phyloP scores from a whole-genome alignment of 1,140 invertebrate genomes.

The Habropoda laboriosa region DNA sequence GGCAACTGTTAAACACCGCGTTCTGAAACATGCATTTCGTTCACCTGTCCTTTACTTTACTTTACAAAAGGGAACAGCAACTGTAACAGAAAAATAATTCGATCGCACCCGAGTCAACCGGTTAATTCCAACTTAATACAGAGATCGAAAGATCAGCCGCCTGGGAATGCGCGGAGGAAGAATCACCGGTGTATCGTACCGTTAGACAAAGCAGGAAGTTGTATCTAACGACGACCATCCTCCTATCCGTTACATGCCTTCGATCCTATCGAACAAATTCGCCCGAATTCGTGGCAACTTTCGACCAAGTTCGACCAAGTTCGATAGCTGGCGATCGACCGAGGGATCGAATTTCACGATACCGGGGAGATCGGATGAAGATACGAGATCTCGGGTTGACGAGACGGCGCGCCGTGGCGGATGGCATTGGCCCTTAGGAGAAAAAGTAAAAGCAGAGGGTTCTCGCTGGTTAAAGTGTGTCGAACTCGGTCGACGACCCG shows the following conservation, averaged over 20 bases:
- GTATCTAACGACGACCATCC: constrained; percentile 5
- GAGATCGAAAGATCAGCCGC: constrained; percentile 12
- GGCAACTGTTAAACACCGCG: not conserved
- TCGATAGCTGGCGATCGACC: too few species aligned
- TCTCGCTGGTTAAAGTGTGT: constrained; percentile 38
- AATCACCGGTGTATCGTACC: constrained; percentile 49
- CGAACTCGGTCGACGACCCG: constrained; percentile 51
- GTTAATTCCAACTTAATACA: not conserved
- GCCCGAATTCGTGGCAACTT: too few species aligned
- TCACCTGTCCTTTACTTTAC: too few species aligned
- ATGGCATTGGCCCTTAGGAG: constrained; percentile 28
- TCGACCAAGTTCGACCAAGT: too few species aligned
- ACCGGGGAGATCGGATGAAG: too few species aligned
- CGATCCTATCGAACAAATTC: not conserved
- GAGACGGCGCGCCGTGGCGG: not conserved
- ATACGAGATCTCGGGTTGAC: not conserved
- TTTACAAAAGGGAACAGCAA: too few species aligned
- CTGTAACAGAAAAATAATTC: too few species aligned
- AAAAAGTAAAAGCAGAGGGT: constrained; percentile 61
- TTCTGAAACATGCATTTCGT: not conserved
- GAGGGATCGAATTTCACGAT: too few species aligned
- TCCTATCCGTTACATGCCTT: not conserved
- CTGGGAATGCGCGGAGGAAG: constrained; percentile 8
- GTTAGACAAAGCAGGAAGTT: constrained; percentile 60
- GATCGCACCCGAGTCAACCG: too few species aligned